phyloP scores from a whole-genome alignment of 1,140 invertebrate genomes.

The Palaemon carinicauda region DNA sequence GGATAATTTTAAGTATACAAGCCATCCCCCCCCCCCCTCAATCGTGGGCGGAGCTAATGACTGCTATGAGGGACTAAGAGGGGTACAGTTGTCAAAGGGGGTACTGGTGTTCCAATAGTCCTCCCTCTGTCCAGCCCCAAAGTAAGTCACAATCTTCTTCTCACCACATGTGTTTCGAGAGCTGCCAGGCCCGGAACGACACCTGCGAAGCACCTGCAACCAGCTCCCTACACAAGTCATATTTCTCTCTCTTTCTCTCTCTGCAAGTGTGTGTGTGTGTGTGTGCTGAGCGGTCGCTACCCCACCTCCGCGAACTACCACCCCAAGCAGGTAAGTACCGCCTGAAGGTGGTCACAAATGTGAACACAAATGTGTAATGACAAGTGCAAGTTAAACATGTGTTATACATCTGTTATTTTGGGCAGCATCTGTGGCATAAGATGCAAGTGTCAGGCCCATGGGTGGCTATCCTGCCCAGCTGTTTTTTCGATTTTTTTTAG shows the following conservation, averaged over 20 bases:
- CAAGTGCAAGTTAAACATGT: conserved; percentile 11
- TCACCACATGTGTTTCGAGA: conserved; percentile 32
- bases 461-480: conserved; percentile 22
- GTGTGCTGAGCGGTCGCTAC: too few species aligned
- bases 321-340: conserved; percentile 14
- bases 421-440: conserved; percentile 28
- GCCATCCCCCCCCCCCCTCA: too few species aligned
- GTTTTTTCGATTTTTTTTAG: neutral
- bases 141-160: too few species aligned
- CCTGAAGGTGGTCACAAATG: conserved; percentile 30
- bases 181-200: neutral
- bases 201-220: conserved; percentile 31
- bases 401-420: conserved; percentile 35
- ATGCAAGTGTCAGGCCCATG: conserved; percentile 31
- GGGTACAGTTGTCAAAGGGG: neutral
- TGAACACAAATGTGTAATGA: conserved; percentile 13
- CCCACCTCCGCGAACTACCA: neutral
- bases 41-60: too few species aligned
- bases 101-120: neutral
- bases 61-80: too few species aligned
- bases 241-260: too few species aligned
- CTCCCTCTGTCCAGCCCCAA: too few species aligned
- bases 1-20: too few species aligned
- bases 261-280: too few species aligned
- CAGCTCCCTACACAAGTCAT: too few species aligned